Percentiles rank a stretch among this genome's conserved stretches.
Conservation (phyloP, 2,113 vertebrate genomes). For the Labrus mixtus region DNA sequence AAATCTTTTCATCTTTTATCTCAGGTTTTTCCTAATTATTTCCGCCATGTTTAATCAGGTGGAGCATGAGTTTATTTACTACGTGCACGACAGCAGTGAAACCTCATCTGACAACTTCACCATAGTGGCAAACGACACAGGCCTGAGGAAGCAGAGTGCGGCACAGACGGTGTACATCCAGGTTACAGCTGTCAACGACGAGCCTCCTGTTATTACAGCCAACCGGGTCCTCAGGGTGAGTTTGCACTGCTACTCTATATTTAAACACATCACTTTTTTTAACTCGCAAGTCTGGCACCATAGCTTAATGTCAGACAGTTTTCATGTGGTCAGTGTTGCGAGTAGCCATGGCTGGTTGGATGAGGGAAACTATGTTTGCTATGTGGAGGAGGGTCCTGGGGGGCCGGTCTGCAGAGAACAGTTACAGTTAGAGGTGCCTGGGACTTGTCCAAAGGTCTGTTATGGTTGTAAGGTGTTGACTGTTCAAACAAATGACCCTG, state of each 20-base stretch:
- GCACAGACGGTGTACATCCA: slow-evolving; percentile 85
- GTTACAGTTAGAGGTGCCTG: slow-evolving; percentile 7
- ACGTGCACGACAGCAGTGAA: slow-evolving; percentile 90
- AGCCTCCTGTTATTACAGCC: slow-evolving; percentile 86
- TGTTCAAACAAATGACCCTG: neutral
- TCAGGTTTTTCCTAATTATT: neutral
- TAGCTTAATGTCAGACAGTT: slow-evolving; percentile 50
- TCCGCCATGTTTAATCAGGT: slow-evolving; percentile 81
- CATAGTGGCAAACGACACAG: slow-evolving; percentile 85
- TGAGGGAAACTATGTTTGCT: slow-evolving; percentile 66
- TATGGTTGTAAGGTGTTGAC: slow-evolving; percentile 7
- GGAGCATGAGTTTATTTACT: slow-evolving; percentile 90
- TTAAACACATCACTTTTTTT: slow-evolving; percentile 60
- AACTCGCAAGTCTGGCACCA: slow-evolving; percentile 57
- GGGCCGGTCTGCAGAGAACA: slow-evolving; percentile 27
- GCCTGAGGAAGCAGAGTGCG: slow-evolving; percentile 88
- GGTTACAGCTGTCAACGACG: slow-evolving; percentile 89
- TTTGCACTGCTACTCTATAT: slow-evolving; percentile 63
- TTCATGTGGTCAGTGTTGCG: slow-evolving; percentile 55
- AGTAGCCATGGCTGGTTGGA: slow-evolving; percentile 48
- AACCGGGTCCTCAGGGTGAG: slow-evolving; percentile 92
- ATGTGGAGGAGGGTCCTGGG: slow-evolving; percentile 61
- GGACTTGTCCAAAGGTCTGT: neutral
- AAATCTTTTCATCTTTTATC: neutral
- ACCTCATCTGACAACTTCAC: slow-evolving; percentile 87